These are phyloP conservation scores for Maniola jurtina DNA, from an alignment of 1,140 invertebrate species.

Conservation along the genomic window DNA sequence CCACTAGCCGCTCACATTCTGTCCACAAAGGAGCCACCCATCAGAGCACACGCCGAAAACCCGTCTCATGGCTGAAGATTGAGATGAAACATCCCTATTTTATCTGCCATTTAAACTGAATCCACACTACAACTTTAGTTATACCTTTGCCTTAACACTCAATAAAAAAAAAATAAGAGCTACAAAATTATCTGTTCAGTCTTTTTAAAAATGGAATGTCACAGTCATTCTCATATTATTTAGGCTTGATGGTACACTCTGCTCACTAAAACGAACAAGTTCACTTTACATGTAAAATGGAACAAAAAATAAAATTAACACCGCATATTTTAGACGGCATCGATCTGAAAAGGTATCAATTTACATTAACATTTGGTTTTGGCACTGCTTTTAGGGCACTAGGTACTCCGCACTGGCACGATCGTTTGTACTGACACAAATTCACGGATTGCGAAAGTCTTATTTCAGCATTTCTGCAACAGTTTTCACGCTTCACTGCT, in stretches of 20 bases:
- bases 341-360: conserved; percentile 15
- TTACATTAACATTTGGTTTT: conserved; percentile 30
- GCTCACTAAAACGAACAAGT: background rate
- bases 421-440: conserved; percentile 24
- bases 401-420: conserved; percentile 23
- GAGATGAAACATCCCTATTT: background rate
- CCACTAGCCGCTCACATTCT: conserved; percentile 73
- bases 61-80: conserved; percentile 49
- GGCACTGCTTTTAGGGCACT: conserved; percentile 44
- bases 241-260: background rate
- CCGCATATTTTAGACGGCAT: conserved; percentile 5
- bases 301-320: conserved; percentile 5
- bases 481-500: conserved; percentile 41
- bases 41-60: conserved; percentile 70
- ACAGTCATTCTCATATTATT: background rate
- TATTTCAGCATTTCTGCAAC: conserved; percentile 37
- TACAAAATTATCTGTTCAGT: background rate
- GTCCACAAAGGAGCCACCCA: conserved; percentile 70
- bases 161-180: background rate
- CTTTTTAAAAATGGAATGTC: conserved; percentile 2
- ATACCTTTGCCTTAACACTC: background rate
- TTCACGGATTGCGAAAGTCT: conserved; percentile 38
- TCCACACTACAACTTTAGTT: background rate
- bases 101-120: conserved; percentile 2
- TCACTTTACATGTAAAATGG: background rate